Base-by-base conservation (phyloP, 2,113 vertebrate species). In the Meles meles region DNA sequence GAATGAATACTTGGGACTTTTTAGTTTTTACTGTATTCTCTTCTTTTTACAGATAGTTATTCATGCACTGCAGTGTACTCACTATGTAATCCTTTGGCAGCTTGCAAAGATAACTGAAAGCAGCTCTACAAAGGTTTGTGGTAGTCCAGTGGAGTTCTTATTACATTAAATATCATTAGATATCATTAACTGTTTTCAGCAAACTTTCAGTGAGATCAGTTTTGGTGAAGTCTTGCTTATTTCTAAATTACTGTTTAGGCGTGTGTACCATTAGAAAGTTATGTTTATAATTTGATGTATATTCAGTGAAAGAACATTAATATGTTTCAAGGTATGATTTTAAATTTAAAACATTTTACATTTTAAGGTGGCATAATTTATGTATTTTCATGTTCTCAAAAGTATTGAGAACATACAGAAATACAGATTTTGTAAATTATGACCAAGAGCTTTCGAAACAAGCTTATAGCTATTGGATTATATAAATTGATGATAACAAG, bases 21-120 rank as follows among this genome's bases (percentile, higher is more conserved):
- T 96, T 61, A 94, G 86, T 93, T 96, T 96, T 84, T 92, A 93
- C 37, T 95, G 29, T 88, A 44, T 91, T 96, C 80, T 98, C 42
- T 96, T 93, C 85, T 90, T 95, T 98, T 99, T 98, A 97, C 98
- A 99, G 99, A 99, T 99, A 95, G 99, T 99, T 98, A 99, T 99
- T 98, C 99, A 99, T 42, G 99, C 99, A 94, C 99, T 99, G 98
- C 99, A 99, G 98, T 99, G 99, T 98, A 99, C 99, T 98, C 99
- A 99, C 98, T 99, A 99, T 95, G 99, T 99, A 95, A 99, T 99
- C 97, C 99, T 99, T 97, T 99, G 99, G 99, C 99, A 99, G 98
- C 99, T 99, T 98, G 99, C 99, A 94, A 99, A 99, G 98, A 98
- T 99, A 76, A 99, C 99, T 61, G 99, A 99, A 98, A 99, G 99